A percentile compares a stretch with the other conserved stretches of the same genome.
Evolutionary conservation across 2,113 vertebrate species (phyloP).

Genomic region (Myiopsitta monachus): DNA sequence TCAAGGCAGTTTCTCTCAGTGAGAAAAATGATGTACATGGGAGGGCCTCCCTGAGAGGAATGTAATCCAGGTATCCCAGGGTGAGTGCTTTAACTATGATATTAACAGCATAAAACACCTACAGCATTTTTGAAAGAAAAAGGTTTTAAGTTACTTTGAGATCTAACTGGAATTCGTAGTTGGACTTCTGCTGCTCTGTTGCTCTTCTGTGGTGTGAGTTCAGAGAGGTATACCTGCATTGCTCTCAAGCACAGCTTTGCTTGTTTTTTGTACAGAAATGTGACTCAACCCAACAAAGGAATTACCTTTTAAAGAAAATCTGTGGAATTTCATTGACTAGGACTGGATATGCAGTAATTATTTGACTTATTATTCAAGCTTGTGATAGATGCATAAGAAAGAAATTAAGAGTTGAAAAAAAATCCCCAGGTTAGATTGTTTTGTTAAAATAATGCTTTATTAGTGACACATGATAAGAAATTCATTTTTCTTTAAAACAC

Average conservation of each 20-base stretch:
- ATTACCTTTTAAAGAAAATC: not conserved
- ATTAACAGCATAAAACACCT: not conserved
- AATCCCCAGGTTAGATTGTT: not conserved
- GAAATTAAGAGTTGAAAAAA: not conserved
- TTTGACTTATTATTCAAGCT: not conserved
- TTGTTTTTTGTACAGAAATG: rapidly evolving
- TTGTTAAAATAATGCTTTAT: not conserved
- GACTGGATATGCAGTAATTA: not conserved
- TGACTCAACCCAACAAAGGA: not conserved
- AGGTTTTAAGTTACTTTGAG: not conserved
- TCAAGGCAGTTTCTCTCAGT: not conserved
- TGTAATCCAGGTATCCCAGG: not conserved
- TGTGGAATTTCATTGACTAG: not conserved
- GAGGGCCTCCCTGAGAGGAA: not conserved
- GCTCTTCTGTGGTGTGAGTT: not conserved
- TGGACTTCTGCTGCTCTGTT: not conserved
- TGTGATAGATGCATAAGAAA: not conserved
- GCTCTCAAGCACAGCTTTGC: not conserved
- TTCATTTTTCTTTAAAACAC: not conserved
- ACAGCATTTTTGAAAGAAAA: not conserved
- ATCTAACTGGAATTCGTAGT: rapidly evolving
- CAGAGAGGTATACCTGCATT: rapidly evolving
- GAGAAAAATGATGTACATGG: not conserved
- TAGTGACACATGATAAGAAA: not conserved
- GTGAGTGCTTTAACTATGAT: not conserved